These are phyloP conservation scores for Myotis brandtii DNA, from an alignment of 2,113 vertebrate species.

Conservation along the genomic window DNA sequence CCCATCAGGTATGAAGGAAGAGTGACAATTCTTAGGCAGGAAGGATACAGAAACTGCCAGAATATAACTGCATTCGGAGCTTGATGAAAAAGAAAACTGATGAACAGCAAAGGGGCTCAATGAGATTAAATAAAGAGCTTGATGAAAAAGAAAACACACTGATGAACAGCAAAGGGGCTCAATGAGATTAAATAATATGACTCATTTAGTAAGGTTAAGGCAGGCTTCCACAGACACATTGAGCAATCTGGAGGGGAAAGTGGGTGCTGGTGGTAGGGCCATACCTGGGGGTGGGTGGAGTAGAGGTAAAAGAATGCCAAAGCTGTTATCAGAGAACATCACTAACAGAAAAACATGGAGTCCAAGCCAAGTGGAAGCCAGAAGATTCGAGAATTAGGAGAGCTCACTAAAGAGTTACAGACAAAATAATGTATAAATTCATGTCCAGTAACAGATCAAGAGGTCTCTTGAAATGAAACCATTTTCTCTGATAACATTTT, in stretches of 20 bases:
- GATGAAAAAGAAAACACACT: neutral
- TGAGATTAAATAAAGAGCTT: neutral
- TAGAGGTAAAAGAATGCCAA: neutral
- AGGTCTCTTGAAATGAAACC: conserved; percentile 25
- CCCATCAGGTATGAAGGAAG: no score
- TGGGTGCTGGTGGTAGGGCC: no score
- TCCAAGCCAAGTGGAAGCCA: neutral
- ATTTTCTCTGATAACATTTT: conserved; percentile 49
- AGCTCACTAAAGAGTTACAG: neutral
- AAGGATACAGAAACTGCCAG: neutral
- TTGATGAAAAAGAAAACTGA: neutral
- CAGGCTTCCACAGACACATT: neutral
- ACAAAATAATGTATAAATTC: neutral
- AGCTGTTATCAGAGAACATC: neutral
- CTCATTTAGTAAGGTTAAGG: neutral
- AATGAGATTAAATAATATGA: neutral
- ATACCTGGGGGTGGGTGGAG: neutral
- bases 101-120: neutral
- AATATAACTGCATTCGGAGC: neutral
- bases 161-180: neutral
- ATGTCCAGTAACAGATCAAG: neutral
- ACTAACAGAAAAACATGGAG: neutral
- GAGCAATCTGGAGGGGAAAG: neutral
- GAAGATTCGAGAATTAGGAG: neutral
- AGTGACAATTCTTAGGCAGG: neutral